phyloP scores from a whole-genome alignment of 2,113 vertebrate species.

The Neotoma lepida region DNA sequence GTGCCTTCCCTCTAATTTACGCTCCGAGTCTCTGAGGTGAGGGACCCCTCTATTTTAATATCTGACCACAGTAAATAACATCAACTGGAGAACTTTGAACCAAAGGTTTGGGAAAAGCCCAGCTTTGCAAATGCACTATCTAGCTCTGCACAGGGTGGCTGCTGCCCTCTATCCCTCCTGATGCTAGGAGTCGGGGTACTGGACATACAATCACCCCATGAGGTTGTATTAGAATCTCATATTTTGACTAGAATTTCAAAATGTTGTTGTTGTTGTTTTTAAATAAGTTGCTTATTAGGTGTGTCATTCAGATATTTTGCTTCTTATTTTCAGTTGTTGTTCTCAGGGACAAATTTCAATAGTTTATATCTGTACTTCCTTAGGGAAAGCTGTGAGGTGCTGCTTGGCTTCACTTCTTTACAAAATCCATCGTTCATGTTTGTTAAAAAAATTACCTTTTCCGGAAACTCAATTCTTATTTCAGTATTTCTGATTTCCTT shows the following conservation, averaged over 20 bases:
- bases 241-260: slow-evolving; percentile 15
- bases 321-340: slow-evolving; percentile 5
- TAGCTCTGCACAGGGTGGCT: not conserved
- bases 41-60: not conserved
- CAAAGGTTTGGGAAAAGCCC: slow-evolving; percentile 38
- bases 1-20: slow-evolving; percentile 57
- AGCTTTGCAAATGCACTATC: not conserved
- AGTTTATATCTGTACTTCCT: not conserved
- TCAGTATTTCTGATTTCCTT: slow-evolving; percentile 46
- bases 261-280: not conserved
- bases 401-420: not conserved
- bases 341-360: not conserved
- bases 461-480: not conserved
- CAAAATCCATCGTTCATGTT: not conserved
- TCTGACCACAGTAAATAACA: slow-evolving; percentile 72
- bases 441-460: slow-evolving; percentile 17
- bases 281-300: slow-evolving; percentile 42
- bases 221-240: not conserved
- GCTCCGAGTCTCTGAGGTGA: slow-evolving; percentile 33
- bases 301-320: not conserved
- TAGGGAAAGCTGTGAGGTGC: not conserved
- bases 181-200: not conserved
- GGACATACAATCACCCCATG: not conserved
- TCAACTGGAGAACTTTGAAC: slow-evolving; percentile 11
- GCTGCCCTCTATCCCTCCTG: not conserved